Evolutionary conservation across 2,888 invertebrate species (phyloP), one percentile per base, ranked within the genome.

Genomic region (Sepiola atlantica): DNA sequence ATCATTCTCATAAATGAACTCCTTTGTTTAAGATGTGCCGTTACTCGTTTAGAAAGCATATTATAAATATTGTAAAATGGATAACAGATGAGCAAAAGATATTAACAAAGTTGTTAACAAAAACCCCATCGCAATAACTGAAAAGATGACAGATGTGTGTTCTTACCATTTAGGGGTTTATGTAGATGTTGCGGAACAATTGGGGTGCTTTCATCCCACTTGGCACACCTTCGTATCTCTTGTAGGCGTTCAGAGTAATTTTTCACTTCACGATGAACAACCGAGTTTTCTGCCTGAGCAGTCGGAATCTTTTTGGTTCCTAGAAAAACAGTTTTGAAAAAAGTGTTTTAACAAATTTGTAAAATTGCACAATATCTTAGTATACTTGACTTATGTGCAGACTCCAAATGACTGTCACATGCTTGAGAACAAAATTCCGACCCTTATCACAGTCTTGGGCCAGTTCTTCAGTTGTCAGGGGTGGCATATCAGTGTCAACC

Each of bases 211-310:
- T 95, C 96, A 35, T 94, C 94, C 93, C 94, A 95, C 77, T 95
- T 95, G 35, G 95, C 95, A 0, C 96, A 95, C 16, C 18, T 77
- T 94, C 96, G 97, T 96, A 97, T 96, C 94, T 97, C 97, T 94
- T 96, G 96, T 90, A 97, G 95, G 54, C 97, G 95, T 94, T 97
- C 96, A 90, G 97, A 95, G 95, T 97, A 97, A 0, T 96, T 97
- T 95, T 97, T 97, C 55, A 97, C 96, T 20, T 95, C 94, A 24
- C 96, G 94, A 55, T 96, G 96, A 35, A 90, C 77, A 14, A 94
- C 94, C 10, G 94, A 94, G 1, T 12, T 77, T 77, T 77, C 77
- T 77, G 16, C 32, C 77, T 0, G 92, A 92, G 12, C 92, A 28
- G 92, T 92, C 54, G 92, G 92, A 16, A 92, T 92, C 54, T 92